phyloP scores from a whole-genome alignment of 2,113 vertebrate genomes.

The Archilochus colubris region DNA sequence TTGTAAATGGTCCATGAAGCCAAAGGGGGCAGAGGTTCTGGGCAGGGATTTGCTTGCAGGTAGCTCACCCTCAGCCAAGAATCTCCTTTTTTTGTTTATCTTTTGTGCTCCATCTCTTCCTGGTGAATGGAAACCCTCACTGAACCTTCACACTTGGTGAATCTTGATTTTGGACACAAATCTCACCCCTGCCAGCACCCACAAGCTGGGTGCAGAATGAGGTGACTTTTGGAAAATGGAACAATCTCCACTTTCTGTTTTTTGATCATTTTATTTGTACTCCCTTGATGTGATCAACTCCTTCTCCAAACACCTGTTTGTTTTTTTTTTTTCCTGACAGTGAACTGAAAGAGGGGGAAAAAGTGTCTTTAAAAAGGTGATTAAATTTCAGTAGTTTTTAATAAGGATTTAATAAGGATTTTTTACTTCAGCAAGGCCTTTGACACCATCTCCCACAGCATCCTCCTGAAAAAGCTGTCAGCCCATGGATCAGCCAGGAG shows the following conservation, averaged over 20 bases:
- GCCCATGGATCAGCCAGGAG: too few species aligned
- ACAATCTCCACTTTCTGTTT: slow-evolving; percentile 32
- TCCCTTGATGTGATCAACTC: slow-evolving; percentile 31
- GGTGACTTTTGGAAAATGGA: slow-evolving; percentile 17
- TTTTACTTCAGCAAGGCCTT: too few species aligned
- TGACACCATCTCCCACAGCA: too few species aligned
- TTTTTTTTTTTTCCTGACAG: neutral
- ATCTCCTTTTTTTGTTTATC: neutral
- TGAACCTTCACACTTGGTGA: neutral
- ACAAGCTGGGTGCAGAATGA: neutral
- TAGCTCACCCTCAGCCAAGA: neutral
- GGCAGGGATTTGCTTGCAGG: neutral
- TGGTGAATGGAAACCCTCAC: neutral
- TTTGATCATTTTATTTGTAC: slow-evolving; percentile 26
- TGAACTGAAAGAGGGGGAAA: slow-evolving; percentile 12
- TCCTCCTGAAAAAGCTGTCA: too few species aligned
- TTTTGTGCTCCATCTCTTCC: neutral
- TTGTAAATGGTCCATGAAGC: neutral
- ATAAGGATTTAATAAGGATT: neutral
- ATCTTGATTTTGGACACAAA: neutral
- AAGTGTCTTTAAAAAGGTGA: neutral
- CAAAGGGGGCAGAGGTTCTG: neutral
- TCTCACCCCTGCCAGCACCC: neutral
- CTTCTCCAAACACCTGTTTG: neutral
- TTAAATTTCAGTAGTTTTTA: neutral